Conservation (phyloP, 53 echinoderm and acorn worm genomes). For the Apostichopus leukothele region DNA sequence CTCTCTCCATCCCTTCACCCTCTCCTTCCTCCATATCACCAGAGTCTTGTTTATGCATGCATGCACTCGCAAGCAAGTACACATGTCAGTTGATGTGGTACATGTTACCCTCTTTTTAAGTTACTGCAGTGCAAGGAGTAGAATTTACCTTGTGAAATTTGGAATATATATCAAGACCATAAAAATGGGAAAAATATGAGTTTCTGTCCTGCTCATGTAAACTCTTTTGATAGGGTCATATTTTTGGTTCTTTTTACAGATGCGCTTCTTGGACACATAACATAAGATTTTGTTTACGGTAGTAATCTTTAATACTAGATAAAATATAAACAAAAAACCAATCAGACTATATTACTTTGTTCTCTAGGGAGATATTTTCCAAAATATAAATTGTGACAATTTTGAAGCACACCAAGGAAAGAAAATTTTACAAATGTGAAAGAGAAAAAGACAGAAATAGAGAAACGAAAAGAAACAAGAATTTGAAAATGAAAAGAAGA, state of each 20-base stretch:
- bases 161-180: neutral
- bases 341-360: neutral
- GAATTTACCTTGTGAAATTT: neutral
- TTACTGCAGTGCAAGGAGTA: neutral
- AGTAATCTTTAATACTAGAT: neutral
- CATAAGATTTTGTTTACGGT: neutral
- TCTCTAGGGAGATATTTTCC: neutral
- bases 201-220: neutral
- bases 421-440: too few relatives aligned
- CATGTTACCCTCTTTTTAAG: neutral
- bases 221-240: neutral
- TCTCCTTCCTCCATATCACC: too few relatives aligned
- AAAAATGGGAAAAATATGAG: neutral
- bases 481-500: too few relatives aligned
- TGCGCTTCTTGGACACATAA: neutral
- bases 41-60: too few relatives aligned
- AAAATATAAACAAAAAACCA: neutral
- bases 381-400: too few relatives aligned
- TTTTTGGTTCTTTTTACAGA: neutral
- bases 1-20: too few relatives aligned
- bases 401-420: too few relatives aligned
- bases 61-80: neutral
- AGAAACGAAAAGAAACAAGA: too few relatives aligned
- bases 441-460: too few relatives aligned
- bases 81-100: neutral